Evolutionary conservation across 1,140 invertebrate species (phyloP).

Genomic region (Zaprionus ornatus): DNA sequence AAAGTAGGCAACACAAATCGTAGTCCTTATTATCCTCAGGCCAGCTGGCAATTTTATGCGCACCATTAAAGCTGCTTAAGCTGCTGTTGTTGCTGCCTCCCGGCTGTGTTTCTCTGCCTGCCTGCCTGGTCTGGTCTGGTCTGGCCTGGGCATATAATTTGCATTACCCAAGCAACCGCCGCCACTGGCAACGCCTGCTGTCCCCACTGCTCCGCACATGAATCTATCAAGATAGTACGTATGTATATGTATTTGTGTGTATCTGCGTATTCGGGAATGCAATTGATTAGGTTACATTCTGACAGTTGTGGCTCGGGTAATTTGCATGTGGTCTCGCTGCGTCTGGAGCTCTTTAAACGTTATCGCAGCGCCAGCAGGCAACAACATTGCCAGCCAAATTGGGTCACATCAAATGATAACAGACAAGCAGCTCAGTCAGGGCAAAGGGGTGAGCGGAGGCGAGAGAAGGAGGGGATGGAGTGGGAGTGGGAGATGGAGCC

Average conservation of each 20-base stretch:
- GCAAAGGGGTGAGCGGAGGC: conserved; percentile 1
- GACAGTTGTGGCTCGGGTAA: conserved; percentile 21
- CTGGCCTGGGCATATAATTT: conserved; percentile 22
- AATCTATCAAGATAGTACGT: not conserved
- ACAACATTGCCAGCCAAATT: conserved; percentile 47
- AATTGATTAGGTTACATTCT: conserved; percentile 41
- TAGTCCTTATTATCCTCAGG: conserved; percentile 36
- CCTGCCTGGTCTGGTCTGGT: not conserved
- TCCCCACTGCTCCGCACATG: not conserved
- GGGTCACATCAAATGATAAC: conserved; percentile 66
- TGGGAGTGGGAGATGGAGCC: not conserved
- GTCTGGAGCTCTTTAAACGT: conserved; percentile 26
- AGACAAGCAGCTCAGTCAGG: conserved; percentile 5
- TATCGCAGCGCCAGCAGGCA: conserved; percentile 53
- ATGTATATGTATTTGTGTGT: not conserved
- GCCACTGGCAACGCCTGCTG: conserved; percentile 23
- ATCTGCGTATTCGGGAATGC: conserved; percentile 21
- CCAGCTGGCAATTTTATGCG: conserved; percentile 45
- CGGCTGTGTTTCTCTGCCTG: not conserved
- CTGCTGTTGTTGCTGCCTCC: not conserved
- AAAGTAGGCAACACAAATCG: conserved; percentile 65
- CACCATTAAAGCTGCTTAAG: conserved; percentile 70
- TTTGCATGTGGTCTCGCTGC: conserved; percentile 33
- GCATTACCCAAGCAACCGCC: conserved; percentile 30
- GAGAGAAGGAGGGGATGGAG: not conserved